These are phyloP conservation scores for Calidris pugnax DNA, from an alignment of 2,113 vertebrate genomes.

Conservation along the genomic window DNA sequence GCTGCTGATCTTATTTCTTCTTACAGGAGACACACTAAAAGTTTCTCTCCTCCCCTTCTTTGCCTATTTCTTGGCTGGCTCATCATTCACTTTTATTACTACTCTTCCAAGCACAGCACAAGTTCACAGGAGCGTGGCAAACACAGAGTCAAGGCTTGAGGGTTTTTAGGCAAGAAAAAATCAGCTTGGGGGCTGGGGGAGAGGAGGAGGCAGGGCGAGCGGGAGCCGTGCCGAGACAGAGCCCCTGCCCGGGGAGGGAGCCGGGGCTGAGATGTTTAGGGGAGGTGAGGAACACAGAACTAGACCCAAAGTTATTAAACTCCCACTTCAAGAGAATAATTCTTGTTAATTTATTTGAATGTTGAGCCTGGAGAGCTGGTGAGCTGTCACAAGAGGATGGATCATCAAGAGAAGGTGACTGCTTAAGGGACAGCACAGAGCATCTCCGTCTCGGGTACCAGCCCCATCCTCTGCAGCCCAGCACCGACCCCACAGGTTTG, in stretches of 20 bases:
- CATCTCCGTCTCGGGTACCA: accelerated
- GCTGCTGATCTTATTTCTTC: background rate
- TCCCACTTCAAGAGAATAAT: background rate
- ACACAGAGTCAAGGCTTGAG: background rate
- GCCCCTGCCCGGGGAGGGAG: background rate
- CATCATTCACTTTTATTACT: background rate
- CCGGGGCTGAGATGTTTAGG: background rate
- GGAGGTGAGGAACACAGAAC: background rate
- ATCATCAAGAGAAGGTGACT: background rate
- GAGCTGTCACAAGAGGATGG: background rate
- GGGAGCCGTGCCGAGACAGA: background rate
- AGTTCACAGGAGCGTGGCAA: background rate
- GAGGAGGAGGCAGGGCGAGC: background rate
- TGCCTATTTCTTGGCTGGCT: background rate
- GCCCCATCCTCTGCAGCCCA: background rate
- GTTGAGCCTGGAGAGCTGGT: background rate
- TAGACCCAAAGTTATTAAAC: background rate
- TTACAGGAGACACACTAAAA: background rate
- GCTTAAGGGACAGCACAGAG: background rate
- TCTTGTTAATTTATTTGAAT: background rate
- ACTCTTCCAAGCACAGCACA: background rate
- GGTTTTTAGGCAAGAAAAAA: background rate
- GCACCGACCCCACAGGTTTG: background rate
- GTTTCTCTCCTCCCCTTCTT: background rate
- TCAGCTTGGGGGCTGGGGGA: background rate